These are phyloP conservation scores for Plagiodera versicolora DNA, from an alignment of 2,888 invertebrate genomes.

Conservation along the genomic window DNA sequence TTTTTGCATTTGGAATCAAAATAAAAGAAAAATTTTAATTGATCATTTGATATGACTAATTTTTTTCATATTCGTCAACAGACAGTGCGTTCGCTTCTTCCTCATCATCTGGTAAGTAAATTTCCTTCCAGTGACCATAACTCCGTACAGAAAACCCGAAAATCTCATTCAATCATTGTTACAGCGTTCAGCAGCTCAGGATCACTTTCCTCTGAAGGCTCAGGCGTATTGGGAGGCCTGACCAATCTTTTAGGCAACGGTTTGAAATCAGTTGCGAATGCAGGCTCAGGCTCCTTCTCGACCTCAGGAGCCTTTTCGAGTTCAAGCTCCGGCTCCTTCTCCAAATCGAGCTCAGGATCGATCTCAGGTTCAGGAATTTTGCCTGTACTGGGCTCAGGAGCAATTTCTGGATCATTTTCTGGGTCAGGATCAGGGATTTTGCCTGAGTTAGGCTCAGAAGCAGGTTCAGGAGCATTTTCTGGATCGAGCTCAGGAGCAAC, in stretches of 20 bases:
- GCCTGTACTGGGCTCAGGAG: not conserved
- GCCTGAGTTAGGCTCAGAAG: not conserved
- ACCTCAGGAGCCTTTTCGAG: conserved; percentile 2
- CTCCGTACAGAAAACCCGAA: not conserved
- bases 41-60: no score
- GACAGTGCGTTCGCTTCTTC: conserved; percentile 34
- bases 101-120: conserved; percentile 31
- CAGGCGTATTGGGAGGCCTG: conserved; percentile 2
- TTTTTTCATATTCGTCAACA: conserved; percentile 15
- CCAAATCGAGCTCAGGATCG: conserved; percentile 11
- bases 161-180: not conserved
- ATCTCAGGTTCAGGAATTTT: not conserved
- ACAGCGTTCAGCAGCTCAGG: conserved; percentile 34
- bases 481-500: not conserved
- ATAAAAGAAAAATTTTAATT: no score
- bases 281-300: conserved; percentile 7
- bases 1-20: not conserved
- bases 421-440: not conserved
- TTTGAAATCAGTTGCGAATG: conserved; percentile 2
- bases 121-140: not conserved
- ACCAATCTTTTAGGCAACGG: conserved; percentile 11
- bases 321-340: conserved; percentile 1
- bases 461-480: not conserved
- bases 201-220: conserved; percentile 21
- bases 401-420: not conserved